A percentile compares a stretch with the other conserved stretches of the same genome.
Conservation (phyloP, 2,797 vertebrate species). For the Mionectes olivaceus region DNA sequence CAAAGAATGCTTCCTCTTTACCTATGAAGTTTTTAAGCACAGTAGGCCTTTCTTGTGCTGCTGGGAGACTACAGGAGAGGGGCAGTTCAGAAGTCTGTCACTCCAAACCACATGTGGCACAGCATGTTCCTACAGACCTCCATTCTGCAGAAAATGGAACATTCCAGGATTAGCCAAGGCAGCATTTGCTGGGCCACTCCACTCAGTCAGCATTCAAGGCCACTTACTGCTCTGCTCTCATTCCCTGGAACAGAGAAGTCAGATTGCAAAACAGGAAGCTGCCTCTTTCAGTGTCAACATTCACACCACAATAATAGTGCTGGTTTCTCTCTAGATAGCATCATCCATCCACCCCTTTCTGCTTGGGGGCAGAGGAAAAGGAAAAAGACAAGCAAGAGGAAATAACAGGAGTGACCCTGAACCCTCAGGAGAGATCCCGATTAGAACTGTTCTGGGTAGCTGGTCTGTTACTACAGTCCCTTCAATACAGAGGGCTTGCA, state of each 20-base stretch:
- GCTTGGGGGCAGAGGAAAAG: background rate
- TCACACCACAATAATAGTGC: background rate
- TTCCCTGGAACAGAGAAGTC: background rate
- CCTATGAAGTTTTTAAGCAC: background rate
- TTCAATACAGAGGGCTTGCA: background rate
- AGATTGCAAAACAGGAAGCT: constrained; percentile 6
- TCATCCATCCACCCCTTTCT: background rate
- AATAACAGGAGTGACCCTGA: background rate
- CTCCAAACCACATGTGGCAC: accelerated
- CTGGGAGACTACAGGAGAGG: background rate
- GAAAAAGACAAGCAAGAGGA: background rate
- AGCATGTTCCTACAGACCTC: background rate
- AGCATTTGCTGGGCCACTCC: background rate
- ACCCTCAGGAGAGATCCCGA: background rate
- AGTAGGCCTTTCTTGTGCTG: background rate
- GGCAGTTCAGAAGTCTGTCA: background rate
- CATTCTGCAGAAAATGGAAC: background rate
- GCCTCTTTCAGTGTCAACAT: background rate
- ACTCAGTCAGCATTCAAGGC: background rate
- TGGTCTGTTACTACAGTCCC: background rate
- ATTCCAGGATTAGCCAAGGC: background rate
- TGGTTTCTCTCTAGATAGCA: background rate
- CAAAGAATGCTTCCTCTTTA: background rate
- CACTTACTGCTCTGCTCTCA: background rate
- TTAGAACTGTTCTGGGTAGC: background rate